Evolutionary conservation across 2,888 invertebrate genomes (phyloP).

Genomic region (Hedychridium roseum): DNA sequence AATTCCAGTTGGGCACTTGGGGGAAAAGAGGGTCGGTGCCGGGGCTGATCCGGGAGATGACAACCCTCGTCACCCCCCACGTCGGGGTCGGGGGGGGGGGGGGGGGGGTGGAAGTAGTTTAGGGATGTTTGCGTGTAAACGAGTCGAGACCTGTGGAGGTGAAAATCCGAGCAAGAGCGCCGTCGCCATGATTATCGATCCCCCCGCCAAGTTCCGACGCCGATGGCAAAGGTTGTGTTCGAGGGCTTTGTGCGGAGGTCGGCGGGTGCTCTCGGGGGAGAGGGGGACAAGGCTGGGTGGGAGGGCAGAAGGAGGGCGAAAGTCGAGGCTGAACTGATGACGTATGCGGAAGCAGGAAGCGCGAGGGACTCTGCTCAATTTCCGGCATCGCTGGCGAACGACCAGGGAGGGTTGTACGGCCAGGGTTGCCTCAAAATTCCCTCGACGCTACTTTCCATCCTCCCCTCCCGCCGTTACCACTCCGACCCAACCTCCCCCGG

Average conservation of each 20-base stretch:
- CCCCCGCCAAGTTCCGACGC: constrained; percentile 34
- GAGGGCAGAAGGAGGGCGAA: constrained; percentile 24
- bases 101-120: background rate
- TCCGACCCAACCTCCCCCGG: background rate
- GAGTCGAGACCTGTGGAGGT: constrained; percentile 33
- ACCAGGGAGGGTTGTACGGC: constrained; percentile 12
- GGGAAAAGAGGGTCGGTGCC: background rate
- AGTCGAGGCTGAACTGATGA: constrained; percentile 40
- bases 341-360: constrained; percentile 52
- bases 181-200: constrained; percentile 49
- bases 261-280: constrained; percentile 10
- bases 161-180: constrained; percentile 44
- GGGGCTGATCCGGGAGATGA: background rate
- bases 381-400: constrained; percentile 45
- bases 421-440: constrained; percentile 5
- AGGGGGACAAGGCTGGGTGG: constrained; percentile 12
- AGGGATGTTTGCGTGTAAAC: constrained; percentile 28
- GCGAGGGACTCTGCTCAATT: constrained; percentile 47
- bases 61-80: background rate
- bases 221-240: constrained; percentile 37
- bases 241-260: constrained; percentile 12
- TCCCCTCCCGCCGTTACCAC: background rate
- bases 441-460: constrained; percentile 7
- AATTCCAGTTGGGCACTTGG: constrained; percentile 3
- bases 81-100: background rate